A percentile compares a stretch with the other conserved stretches of the same genome.
These are phyloP conservation scores for Hoplostethus atlanticus DNA, from an alignment of 2,797 vertebrate genomes.

Conservation along the genomic window DNA sequence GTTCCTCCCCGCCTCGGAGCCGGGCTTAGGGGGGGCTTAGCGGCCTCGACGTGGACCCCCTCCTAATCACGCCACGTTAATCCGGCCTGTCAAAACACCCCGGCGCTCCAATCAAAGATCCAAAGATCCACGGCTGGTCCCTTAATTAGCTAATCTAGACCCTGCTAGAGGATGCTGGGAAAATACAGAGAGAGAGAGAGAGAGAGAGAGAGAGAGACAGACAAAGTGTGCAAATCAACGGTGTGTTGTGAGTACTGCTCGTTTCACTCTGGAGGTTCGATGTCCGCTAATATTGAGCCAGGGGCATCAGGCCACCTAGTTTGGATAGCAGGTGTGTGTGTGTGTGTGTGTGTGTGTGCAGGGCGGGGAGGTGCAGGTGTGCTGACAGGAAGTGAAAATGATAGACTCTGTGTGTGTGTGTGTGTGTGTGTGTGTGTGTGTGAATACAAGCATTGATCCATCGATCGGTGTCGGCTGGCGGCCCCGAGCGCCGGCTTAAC, in stretches of 20 bases:
- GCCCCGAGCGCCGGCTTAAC: slow-evolving; percentile 75
- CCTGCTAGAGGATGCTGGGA: slow-evolving; percentile 68
- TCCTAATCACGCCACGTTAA: slow-evolving; percentile 78
- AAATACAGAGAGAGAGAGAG: slow-evolving; percentile 37
- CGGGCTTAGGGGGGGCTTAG: slow-evolving; percentile 74
- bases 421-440: slow-evolving; percentile 42
- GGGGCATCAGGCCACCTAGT: slow-evolving; percentile 72
- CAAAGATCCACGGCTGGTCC: slow-evolving; percentile 45
- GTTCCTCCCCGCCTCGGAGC: slow-evolving; percentile 27
- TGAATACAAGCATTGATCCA: slow-evolving; percentile 77
- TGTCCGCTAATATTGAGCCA: slow-evolving; percentile 64
- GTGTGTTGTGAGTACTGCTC: slow-evolving; percentile 23
- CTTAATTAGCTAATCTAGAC: slow-evolving; percentile 79
- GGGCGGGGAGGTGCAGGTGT: slow-evolving; percentile 10
- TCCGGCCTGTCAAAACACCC: slow-evolving; percentile 80
- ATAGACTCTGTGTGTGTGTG: slow-evolving; percentile 39
- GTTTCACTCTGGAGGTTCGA: slow-evolving; percentile 52
- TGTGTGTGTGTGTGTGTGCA: slow-evolving; percentile 21
- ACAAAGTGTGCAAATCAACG: slow-evolving; percentile 22
- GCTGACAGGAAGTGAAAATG: slow-evolving; percentile 49
- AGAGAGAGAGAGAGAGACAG: slow-evolving; percentile 21
- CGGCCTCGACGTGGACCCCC: slow-evolving; percentile 61
- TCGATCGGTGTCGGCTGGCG: slow-evolving; percentile 73
- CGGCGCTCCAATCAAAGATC: slow-evolving; percentile 73
- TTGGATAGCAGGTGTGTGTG: slow-evolving; percentile 57